Base-by-base conservation (phyloP, 2,888 invertebrate genomes). In the Sepiola atlantica region DNA sequence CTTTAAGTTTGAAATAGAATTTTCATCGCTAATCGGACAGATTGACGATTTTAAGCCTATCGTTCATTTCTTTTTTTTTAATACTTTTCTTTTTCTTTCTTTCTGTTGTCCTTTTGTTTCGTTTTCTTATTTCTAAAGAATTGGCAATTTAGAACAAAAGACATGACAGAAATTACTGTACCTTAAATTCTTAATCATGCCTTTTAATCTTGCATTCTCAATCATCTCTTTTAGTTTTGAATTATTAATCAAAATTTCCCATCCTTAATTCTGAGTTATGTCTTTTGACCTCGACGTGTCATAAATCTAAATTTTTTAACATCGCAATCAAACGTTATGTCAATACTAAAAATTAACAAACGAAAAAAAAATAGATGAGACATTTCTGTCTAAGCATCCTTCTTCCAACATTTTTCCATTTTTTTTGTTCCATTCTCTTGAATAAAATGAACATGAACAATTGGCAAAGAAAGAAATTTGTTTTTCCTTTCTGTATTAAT, bases 91-190 rank as follows among this genome's bases (percentile, higher is more conserved):
- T 45, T 4, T 45, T 45, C 45, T 4, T 45, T 45, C 4, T 2
- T 2, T 45, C 8, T 45, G 2, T 45, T 45, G 4, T 45, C 8
- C 45, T 45, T 45, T 45, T 45, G 45, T 45, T 45, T 45, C 45
- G 45, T 45, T 45, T 45, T 45, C 45, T 45, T 45, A 4, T 45
- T 45, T 45, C 32, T 14, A 77, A 32, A 32, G 77, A 32, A 77
- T 77, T 32, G 16, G 16, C 77, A n/a, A 32, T 77, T n/a, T 32
- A 77, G 32, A n/a, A 14, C 32, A 32, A 77, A 77, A 77, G n/a
- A 77, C 77, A 77, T 77, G 77, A 77, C 77, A 77, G 77, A 77
- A 77, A 77, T 77, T 77, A 77, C 77, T 77, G 32, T 77, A 77
- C 77, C 77, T 77, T 77, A 77, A 77, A 77, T 32, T 77, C 77